A percentile compares a stretch with the other conserved stretches of the same genome.
phyloP scores from a whole-genome alignment of 2,113 vertebrate species.

The Leucosticte australis region DNA sequence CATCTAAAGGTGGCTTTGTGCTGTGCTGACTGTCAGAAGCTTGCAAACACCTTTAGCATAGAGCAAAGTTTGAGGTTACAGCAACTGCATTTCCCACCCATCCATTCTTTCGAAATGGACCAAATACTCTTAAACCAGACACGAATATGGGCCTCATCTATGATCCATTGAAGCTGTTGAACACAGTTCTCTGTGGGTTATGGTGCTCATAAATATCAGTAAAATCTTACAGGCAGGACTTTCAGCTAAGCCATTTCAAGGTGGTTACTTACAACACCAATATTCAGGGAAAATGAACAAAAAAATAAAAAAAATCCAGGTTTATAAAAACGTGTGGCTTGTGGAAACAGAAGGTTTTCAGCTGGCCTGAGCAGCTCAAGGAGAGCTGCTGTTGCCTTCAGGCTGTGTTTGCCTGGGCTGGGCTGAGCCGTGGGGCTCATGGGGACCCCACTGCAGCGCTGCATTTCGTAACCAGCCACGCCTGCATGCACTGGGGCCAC shows the following conservation, averaged over 20 bases:
- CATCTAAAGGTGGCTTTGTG: constrained; percentile 33
- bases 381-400: neutral
- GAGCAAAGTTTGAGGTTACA: neutral
- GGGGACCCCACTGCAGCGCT: neutral
- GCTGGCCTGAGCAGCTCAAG: neutral
- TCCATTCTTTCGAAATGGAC: constrained; percentile 34
- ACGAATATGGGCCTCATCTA: neutral
- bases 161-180: neutral
- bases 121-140: neutral
- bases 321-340: neutral
- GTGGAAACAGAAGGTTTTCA: neutral
- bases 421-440: neutral
- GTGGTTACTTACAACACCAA: neutral
- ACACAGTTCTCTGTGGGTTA: neutral
- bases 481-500: neutral
- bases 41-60: neutral
- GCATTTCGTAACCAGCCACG: neutral
- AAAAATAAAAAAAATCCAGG: neutral
- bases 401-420: neutral
- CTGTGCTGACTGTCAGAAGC: neutral
- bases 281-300: neutral
- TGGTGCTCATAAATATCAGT: neutral
- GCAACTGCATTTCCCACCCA: constrained; percentile 3
- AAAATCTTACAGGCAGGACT: neutral
- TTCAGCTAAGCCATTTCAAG: neutral